Conservation (phyloP, 2,888 invertebrate genomes). For the Ennomos erosarius region DNA sequence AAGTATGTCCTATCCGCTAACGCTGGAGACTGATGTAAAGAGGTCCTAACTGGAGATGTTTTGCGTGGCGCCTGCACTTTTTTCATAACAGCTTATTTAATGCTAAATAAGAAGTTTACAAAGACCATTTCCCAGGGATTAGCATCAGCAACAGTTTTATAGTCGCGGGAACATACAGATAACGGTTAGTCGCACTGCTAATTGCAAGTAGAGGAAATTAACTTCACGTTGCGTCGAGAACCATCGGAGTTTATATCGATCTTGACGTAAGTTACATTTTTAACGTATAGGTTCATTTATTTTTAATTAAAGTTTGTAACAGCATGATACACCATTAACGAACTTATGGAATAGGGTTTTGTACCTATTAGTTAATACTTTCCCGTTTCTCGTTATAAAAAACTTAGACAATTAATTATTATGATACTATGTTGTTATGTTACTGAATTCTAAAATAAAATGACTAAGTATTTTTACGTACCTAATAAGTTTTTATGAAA, state of each 20-base stretch:
- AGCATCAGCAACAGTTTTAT: conserved; percentile 51
- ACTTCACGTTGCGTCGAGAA: conserved; percentile 28
- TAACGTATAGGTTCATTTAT: no score
- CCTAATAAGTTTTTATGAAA: conserved; percentile 2
- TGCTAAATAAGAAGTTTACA: conserved; percentile 48
- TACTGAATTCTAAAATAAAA: no score
- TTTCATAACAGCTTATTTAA: conserved; percentile 41
- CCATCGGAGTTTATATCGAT: conserved; percentile 42
- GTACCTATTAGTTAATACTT: no score
- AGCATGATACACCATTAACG: no score
- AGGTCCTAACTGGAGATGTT: background rate
- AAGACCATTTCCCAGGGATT: conserved; percentile 62
- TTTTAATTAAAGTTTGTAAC: no score
- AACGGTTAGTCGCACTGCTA: conserved; percentile 51
- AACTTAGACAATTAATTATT: no score
- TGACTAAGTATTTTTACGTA: background rate
- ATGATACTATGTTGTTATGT: no score
- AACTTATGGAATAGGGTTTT: no score
- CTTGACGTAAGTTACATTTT: conserved; percentile 2
- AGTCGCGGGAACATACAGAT: conserved; percentile 62
- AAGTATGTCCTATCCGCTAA: no score
- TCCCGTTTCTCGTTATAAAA: no score
- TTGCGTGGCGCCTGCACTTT: conserved; percentile 3
- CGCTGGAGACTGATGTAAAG: no score
- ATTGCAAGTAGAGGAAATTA: conserved; percentile 49